Evolutionary conservation across 2,113 vertebrate genomes (phyloP), one percentile per base, ranked within the genome.

Genomic region (Microcebus murinus): DNA sequence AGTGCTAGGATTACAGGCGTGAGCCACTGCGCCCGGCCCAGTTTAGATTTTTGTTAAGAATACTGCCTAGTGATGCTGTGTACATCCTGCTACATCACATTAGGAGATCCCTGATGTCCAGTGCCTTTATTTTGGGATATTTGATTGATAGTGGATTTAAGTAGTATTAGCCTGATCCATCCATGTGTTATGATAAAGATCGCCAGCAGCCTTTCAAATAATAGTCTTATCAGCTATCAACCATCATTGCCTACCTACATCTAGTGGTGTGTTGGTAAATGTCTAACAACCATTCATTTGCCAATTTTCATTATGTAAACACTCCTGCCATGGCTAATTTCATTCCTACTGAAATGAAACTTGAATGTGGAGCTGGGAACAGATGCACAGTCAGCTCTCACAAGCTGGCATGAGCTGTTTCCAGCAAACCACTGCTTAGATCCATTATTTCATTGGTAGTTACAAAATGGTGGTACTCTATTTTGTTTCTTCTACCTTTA

Each of bases 401-500:
- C 31, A 97, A 96, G 57, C 48, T 96, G 36, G 5, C 76, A 8
- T 86, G 68, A 94, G 34, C 34, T 90, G 31, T 95, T 94, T 65
- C 65, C 65, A 94, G 57, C 59, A 94, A 95, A 92, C 82, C 86
- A 79, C 42, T 57, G 36, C 36, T 95, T 63, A 67, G 27, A 68
- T 87, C 70, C 52, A 74, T 70, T 80, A 55, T 73, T 95, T 91
- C 61, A 83, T 34, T 76, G 50, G 39, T 55, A 82, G 59, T 87
- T 80, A 12, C 31, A 79, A 94, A 96, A 87, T 42, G 17, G 29
- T 52, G 48, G 65, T 85, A 42, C 29, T 88, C 52, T 52, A 23
- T 55, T 87, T 93, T 87, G 59, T 90, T 92, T 92, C 27, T 91
- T 91, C 87, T 83, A 67, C 52, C 20, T 97, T 82, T 93, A 71